phyloP scores from a whole-genome alignment of 2,797 vertebrate species.

The Coilia nasus region DNA sequence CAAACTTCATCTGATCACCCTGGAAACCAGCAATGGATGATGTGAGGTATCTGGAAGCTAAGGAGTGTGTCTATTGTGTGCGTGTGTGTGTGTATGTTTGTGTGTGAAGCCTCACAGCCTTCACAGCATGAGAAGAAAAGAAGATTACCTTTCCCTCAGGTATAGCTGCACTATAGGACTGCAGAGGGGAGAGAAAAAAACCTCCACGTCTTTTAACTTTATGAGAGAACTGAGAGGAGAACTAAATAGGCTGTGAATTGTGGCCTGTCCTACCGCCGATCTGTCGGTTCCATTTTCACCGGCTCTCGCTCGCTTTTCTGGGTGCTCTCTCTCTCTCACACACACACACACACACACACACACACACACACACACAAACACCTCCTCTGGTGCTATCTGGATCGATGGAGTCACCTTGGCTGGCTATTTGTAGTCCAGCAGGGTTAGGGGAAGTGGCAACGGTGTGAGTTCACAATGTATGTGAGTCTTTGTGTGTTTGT shows the following conservation, averaged over 20 bases:
- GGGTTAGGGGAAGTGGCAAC: slow-evolving; percentile 60
- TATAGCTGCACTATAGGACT: background rate
- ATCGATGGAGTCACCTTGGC: slow-evolving; percentile 85
- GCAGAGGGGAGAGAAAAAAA: background rate
- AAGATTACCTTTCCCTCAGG: slow-evolving; percentile 21
- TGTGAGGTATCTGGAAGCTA: background rate
- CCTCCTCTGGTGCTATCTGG: slow-evolving; percentile 58
- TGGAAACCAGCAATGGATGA: background rate
- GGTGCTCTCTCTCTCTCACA: slow-evolving; percentile 33
- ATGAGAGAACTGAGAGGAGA: background rate
- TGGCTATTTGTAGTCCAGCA: slow-evolving; percentile 77
- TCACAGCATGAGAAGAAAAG: background rate
- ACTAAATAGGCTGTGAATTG: slow-evolving; percentile 14
- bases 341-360: slow-evolving; percentile 38
- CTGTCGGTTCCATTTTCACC: slow-evolving; percentile 58
- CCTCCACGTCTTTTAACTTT: background rate
- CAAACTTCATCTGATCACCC: slow-evolving; percentile 19
- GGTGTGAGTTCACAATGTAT: slow-evolving; percentile 52
- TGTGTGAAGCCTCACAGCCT: background rate
- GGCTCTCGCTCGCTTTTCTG: slow-evolving; percentile 24
- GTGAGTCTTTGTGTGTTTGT: slow-evolving; percentile 61
- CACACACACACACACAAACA: slow-evolving; percentile 34
- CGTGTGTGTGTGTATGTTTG: slow-evolving; percentile 17
- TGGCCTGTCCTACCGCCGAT: slow-evolving; percentile 56
- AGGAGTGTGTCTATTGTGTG: slow-evolving; percentile 2